Evolutionary conservation across 2,797 vertebrate genomes (phyloP).

Genomic region (Bradypodion pumilum): DNA sequence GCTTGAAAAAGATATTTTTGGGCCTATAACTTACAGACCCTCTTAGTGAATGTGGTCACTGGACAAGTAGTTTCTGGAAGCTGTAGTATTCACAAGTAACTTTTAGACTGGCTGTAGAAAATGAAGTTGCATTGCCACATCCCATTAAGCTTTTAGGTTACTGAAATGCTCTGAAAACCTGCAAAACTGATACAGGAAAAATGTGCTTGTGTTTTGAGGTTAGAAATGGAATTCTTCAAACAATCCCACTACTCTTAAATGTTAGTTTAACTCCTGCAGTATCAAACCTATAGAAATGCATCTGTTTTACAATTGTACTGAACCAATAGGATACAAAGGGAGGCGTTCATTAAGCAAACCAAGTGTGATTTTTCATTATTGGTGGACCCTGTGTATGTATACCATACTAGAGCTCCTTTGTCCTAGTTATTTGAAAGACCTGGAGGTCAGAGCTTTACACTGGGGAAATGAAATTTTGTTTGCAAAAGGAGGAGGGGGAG

Average conservation of each 20-base stretch:
- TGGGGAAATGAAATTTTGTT: neutral
- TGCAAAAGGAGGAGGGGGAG: neutral
- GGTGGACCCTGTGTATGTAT: neutral
- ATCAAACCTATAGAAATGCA: neutral
- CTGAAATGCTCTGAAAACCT: neutral
- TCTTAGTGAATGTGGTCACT: neutral
- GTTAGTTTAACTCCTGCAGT: neutral
- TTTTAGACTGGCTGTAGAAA: neutral
- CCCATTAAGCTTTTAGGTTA: neutral
- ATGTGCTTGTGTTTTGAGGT: neutral
- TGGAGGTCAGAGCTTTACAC: conserved; percentile 6
- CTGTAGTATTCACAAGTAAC: neutral
- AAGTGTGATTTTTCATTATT: neutral
- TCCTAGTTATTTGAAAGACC: neutral
- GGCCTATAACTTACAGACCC: neutral
- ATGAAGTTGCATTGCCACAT: neutral
- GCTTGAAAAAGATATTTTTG: neutral
- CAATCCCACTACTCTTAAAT: neutral
- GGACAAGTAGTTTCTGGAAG: neutral
- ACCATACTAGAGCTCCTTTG: neutral
- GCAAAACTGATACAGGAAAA: neutral
- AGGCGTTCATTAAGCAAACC: neutral
- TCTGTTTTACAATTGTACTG: neutral
- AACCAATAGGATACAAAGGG: neutral
- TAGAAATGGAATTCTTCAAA: neutral